Evolutionary conservation across 2,797 vertebrate genomes (phyloP).

Genomic region (Hafferia zeledoni): DNA sequence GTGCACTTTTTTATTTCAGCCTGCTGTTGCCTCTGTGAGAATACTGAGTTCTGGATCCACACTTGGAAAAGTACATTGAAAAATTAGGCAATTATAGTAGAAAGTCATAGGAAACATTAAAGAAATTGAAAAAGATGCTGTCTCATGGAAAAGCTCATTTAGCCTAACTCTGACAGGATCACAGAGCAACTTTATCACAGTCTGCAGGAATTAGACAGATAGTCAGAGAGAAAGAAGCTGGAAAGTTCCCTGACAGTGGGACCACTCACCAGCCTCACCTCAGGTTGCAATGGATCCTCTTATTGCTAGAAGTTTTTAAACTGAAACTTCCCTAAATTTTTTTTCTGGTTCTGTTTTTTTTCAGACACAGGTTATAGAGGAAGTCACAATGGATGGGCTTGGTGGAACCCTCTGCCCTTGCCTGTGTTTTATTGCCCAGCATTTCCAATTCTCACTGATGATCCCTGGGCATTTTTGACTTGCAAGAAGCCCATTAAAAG

Average conservation of each 20-base stretch:
- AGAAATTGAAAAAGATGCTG: conserved; percentile 51
- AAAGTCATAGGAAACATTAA: conserved; percentile 46
- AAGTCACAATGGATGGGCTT: not conserved
- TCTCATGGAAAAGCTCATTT: conserved; percentile 36
- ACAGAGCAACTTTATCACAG: not conserved
- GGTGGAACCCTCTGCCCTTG: not conserved
- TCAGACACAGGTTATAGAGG: not conserved
- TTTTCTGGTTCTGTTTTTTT: not conserved
- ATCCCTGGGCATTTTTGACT: not conserved
- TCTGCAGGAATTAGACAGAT: not conserved
- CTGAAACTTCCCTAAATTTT: not conserved
- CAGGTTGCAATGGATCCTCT: rapidly evolving
- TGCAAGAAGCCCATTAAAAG: not conserved
- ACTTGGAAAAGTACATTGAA: conserved; percentile 28
- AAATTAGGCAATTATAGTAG: conserved; percentile 26
- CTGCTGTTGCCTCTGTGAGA: not conserved
- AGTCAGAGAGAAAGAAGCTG: not conserved
- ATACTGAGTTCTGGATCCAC: not conserved
- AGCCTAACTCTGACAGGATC: not conserved
- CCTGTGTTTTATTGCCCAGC: not conserved
- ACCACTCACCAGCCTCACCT: not conserved
- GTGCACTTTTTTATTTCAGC: not conserved
- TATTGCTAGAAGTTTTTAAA: not conserved
- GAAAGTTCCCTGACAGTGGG: not conserved
- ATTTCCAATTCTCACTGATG: not conserved